A percentile compares a stretch with the other conserved stretches of the same genome.
These are phyloP conservation scores for Plumapathes pennacea DNA, from an alignment of 92 coral and sea anemone genomes.

Conservation along the genomic window DNA sequence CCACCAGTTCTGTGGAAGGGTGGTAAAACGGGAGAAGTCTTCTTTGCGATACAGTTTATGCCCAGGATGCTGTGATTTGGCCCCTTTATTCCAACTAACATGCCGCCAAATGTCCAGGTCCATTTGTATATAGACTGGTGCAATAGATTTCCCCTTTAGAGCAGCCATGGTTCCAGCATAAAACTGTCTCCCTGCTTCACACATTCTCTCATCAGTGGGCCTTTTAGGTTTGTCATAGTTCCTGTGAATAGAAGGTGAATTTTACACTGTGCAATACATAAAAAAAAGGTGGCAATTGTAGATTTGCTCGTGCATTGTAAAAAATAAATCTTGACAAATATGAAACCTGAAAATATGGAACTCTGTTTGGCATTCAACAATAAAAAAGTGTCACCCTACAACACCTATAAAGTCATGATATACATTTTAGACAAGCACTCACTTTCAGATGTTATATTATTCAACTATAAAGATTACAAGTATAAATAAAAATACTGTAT, in stretches of 20 bases:
- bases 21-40: constrained; percentile 30
- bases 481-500: neutral
- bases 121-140: constrained; percentile 14
- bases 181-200: constrained; percentile 31
- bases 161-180: constrained; percentile 17
- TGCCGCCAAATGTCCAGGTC: constrained; percentile 57
- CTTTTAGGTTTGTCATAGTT: constrained; percentile 44
- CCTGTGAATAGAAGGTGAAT: no score
- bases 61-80: constrained; percentile 45
- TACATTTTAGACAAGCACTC: neutral
- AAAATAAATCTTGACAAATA: no score
- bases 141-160: constrained; percentile 23
- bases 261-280: no score
- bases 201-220: constrained; percentile 21
- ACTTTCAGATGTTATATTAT: neutral
- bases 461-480: neutral
- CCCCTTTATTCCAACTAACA: constrained; percentile 23
- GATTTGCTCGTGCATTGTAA: no score
- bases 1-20: constrained; percentile 41
- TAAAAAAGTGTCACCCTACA: no score
- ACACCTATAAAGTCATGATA: neutral
- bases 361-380: no score
- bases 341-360: no score
- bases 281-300: no score
- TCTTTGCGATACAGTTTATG: constrained; percentile 34